Conservation (phyloP, 1,140 invertebrate genomes). For the Lucilia cuprina region DNA sequence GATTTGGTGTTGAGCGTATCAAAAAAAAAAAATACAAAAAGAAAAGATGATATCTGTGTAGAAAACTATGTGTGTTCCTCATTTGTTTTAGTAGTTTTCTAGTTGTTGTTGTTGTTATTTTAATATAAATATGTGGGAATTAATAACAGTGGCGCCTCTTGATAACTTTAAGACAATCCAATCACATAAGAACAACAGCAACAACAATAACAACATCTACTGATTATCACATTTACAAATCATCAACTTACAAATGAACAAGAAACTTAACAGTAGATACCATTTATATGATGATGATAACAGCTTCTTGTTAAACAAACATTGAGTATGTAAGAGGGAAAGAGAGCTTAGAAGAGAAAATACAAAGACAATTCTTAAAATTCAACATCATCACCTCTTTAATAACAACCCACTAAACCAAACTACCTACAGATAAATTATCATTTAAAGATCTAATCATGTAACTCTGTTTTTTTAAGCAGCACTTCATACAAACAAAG, state of each 20-base stretch:
- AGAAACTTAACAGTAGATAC: background rate
- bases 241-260: background rate
- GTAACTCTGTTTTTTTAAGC: too few relatives aligned
- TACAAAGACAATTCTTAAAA: background rate
- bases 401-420: background rate
- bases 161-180: background rate
- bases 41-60: background rate
- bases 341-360: too few relatives aligned
- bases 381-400: background rate
- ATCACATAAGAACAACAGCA: background rate
- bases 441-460: background rate
- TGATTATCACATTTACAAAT: constrained; percentile 12
- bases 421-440: background rate
- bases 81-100: background rate
- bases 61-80: background rate
- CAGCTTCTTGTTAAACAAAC: background rate
- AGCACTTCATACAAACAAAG: too few relatives aligned
- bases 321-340: too few relatives aligned
- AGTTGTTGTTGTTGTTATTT: too few relatives aligned
- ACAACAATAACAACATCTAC: background rate
- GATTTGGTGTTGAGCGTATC: background rate
- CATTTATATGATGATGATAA: background rate
- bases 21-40: background rate
- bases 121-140: constrained; percentile 6
- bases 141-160: background rate